These are phyloP conservation scores for Dromiciops gliroides DNA, from an alignment of 2,113 vertebrate genomes.

Conservation along the genomic window DNA sequence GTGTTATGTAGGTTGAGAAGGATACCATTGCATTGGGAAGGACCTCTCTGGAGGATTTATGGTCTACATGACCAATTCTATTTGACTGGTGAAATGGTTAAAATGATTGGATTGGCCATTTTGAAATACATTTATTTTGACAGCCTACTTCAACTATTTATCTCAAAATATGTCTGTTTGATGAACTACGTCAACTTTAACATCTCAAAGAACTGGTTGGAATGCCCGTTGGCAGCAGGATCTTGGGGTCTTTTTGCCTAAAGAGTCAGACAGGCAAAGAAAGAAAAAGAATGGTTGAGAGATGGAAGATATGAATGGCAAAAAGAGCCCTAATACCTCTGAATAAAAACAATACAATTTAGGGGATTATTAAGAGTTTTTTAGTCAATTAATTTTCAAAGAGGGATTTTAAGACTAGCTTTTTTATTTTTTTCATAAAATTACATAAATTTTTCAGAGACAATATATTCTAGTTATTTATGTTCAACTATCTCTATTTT, in stretches of 20 bases:
- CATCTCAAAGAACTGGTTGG: conserved; percentile 9
- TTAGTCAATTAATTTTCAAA: conserved; percentile 42
- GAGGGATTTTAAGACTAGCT: conserved; percentile 22
- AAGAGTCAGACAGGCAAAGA: conserved; percentile 17
- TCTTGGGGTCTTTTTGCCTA: conserved; percentile 12
- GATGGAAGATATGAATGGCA: background rate
- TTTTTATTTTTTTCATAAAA: conserved; percentile 37
- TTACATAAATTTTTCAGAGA: no score
- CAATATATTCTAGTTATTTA: background rate
- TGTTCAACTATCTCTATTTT: background rate
- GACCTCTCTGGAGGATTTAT: no score
- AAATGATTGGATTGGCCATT: conserved; percentile 4
- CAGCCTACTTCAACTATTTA: background rate
- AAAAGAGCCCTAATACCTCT: background rate
- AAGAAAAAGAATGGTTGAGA: background rate
- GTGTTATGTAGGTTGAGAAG: no score
- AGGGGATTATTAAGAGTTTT: background rate
- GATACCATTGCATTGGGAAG: no score
- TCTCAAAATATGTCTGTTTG: background rate
- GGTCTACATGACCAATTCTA: background rate
- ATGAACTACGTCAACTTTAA: background rate
- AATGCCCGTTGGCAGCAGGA: background rate
- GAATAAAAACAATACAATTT: background rate
- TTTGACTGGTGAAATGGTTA: background rate
- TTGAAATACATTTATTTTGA: background rate